Conservation (phyloP, 2,888 invertebrate genomes). For the Trichopria drosophilae region DNA sequence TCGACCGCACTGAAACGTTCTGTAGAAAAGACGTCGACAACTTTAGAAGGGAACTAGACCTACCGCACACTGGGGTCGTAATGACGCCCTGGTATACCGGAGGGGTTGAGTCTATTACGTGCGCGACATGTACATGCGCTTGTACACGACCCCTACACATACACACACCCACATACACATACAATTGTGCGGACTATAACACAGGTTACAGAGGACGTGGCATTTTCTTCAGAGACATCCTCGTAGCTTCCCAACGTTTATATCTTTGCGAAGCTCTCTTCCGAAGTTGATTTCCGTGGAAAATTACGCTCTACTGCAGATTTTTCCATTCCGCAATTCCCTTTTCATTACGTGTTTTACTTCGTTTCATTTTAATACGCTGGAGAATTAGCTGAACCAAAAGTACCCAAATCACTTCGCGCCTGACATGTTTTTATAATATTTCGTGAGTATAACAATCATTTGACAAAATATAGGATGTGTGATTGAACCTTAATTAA, state of each 20-base stretch:
- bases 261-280: slow-evolving; percentile 40
- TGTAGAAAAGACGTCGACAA: slow-evolving; percentile 8
- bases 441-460: too few species aligned
- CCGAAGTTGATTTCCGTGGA: slow-evolving; percentile 36
- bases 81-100: slow-evolving; percentile 31
- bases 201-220: slow-evolving; percentile 38
- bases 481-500: too few species aligned
- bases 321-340: too few species aligned
- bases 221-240: slow-evolving; percentile 39
- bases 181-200: too few species aligned
- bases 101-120: slow-evolving; percentile 36
- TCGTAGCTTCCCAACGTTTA: slow-evolving; percentile 36
- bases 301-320: slow-evolving; percentile 36
- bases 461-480: too few species aligned
- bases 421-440: too few species aligned
- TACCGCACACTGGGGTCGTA: slow-evolving; percentile 28
- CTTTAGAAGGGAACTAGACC: slow-evolving; percentile 20
- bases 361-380: too few species aligned
- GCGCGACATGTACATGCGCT: slow-evolving; percentile 29
- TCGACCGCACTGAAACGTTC: slow-evolving; percentile 33
- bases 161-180: too few species aligned
- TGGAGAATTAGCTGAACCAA: too few species aligned
- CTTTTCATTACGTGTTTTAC: too few species aligned
- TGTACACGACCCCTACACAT: slow-evolving; percentile 37
- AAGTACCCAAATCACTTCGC: too few species aligned